Percentiles rank a stretch among this genome's conserved stretches.
These are phyloP conservation scores for Drosophila demipolita DNA, from an alignment of 2,888 invertebrate species.

Conservation along the genomic window DNA sequence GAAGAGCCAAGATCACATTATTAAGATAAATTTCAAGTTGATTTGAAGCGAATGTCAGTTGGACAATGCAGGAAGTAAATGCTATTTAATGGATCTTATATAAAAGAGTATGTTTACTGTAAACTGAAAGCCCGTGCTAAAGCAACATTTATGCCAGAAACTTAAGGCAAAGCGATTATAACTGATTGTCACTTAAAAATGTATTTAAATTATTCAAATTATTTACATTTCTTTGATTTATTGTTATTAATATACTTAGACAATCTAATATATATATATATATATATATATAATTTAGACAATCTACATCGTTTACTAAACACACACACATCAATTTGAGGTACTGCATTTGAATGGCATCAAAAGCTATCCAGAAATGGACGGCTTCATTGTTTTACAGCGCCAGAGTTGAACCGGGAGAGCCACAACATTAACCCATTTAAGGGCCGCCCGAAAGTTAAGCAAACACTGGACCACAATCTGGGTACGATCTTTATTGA, in stretches of 20 bases:
- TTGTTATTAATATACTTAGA: background rate
- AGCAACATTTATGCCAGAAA: background rate
- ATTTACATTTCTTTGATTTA: background rate
- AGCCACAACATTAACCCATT: slow-evolving; percentile 70
- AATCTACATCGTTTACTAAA: slow-evolving; percentile 12
- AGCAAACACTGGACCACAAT: slow-evolving; percentile 63
- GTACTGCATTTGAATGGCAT: slow-evolving; percentile 61
- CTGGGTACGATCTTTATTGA: slow-evolving; percentile 75
- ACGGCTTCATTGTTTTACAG: slow-evolving; percentile 65
- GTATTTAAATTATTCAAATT: background rate
- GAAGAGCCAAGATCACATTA: slow-evolving; percentile 49
- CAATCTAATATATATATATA: no score
- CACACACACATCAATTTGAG: slow-evolving; percentile 48
- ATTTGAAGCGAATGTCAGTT: slow-evolving; percentile 38
- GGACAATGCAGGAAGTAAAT: slow-evolving; percentile 51
- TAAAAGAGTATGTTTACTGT: background rate
- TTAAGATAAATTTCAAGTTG: slow-evolving; percentile 44
- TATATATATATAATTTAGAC: background rate
- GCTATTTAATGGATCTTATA: slow-evolving; percentile 15
- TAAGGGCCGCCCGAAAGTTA: slow-evolving; percentile 56
- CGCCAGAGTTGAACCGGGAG: slow-evolving; percentile 3
- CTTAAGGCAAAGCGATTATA: background rate
- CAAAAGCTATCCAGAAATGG: slow-evolving; percentile 59
- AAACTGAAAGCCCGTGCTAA: background rate
- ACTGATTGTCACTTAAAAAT: background rate